A percentile compares a stretch with the other conserved stretches of the same genome.
phyloP scores from a whole-genome alignment of 1,140 invertebrate genomes.

The Drosophila trapezifrons region DNA sequence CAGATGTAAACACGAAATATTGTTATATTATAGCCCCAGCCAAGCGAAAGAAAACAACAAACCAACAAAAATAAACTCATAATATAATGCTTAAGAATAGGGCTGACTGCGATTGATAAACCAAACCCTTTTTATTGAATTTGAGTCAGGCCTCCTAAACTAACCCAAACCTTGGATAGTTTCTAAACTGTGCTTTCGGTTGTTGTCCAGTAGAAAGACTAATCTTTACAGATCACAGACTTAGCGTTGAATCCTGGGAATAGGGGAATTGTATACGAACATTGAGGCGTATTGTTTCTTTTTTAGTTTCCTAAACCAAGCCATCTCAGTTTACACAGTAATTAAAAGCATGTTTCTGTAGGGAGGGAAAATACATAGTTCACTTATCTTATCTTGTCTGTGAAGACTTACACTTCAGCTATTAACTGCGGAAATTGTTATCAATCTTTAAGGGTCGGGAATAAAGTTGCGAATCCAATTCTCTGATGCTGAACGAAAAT shows the following conservation, averaged over 20 bases:
- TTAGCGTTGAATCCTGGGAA: no score
- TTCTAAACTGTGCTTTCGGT: background rate
- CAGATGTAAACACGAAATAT: background rate
- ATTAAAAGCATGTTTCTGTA: background rate
- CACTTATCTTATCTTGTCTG: constrained; percentile 3
- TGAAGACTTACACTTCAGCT: background rate
- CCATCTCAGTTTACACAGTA: background rate
- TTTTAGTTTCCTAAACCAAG: background rate
- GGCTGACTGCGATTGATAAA: no score
- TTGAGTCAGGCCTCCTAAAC: no score
- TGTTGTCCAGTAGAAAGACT: no score
- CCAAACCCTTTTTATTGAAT: background rate
- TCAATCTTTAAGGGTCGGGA: background rate
- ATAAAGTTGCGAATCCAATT: background rate
- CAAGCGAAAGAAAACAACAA: background rate
- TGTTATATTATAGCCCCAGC: no score
- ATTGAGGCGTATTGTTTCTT: background rate
- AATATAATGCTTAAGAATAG: background rate
- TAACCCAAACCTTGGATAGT: background rate
- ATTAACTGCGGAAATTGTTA: background rate
- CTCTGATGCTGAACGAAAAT: constrained; percentile 1
- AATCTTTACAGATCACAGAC: no score
- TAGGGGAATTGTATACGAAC: no score
- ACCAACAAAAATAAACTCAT: background rate
- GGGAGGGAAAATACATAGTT: background rate